phyloP scores from a whole-genome alignment of 2,113 vertebrate genomes.

The Pithys albifrons region DNA sequence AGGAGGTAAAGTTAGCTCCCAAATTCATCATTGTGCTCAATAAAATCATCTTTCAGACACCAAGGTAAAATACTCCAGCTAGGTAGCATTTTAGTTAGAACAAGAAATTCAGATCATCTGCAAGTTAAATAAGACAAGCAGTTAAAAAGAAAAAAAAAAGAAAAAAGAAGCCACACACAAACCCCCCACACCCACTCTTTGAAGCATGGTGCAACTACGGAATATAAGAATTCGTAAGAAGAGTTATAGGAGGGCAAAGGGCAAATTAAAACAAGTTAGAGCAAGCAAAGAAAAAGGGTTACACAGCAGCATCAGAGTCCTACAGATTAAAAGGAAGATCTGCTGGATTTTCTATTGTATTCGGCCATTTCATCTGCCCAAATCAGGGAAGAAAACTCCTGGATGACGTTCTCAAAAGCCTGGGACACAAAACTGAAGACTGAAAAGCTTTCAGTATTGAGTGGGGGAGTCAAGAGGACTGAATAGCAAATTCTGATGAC shows the following conservation, averaged over 20 bases:
- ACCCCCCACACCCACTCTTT: constrained; percentile 57
- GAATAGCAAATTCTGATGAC: not conserved
- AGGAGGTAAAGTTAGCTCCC: not conserved
- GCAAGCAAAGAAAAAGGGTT: constrained; percentile 20
- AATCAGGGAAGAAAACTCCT: not conserved
- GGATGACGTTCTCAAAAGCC: not conserved
- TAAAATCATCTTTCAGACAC: not conserved
- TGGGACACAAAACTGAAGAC: not conserved
- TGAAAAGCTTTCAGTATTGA: not conserved
- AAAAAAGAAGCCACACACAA: constrained; percentile 1
- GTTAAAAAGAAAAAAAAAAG: not conserved
- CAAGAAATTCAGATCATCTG: constrained; percentile 18
- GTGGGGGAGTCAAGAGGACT: not conserved
- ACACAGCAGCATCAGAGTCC: not conserved
- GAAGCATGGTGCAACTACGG: not conserved
- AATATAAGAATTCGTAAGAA: constrained; percentile 58
- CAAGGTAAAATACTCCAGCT: not conserved
- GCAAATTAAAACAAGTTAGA: constrained; percentile 46
- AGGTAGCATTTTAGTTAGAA: not conserved
- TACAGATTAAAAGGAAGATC: not conserved
- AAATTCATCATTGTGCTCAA: not conserved
- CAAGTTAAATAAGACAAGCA: constrained; percentile 30
- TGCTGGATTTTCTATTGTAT: not conserved
- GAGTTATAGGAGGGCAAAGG: constrained; percentile 64
- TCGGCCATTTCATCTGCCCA: not conserved